Percentiles rank a stretch among this genome's conserved stretches.
These are phyloP conservation scores for Delia radicum DNA, from an alignment of 1,140 invertebrate genomes.

Conservation along the genomic window DNA sequence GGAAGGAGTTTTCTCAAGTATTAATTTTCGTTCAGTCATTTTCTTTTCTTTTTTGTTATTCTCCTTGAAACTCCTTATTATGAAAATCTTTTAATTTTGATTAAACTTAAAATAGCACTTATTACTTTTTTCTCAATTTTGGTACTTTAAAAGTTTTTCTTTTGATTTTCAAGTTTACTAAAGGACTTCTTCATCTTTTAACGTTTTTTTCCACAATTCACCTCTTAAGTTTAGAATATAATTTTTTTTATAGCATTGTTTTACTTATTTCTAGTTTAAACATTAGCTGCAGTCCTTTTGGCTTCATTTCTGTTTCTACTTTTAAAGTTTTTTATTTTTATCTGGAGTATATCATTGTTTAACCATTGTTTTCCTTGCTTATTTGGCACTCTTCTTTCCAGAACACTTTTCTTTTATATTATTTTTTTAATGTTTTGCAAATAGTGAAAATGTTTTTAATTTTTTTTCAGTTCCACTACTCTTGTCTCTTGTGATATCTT, in stretches of 20 bases:
- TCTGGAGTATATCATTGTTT: neutral
- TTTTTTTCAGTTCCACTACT: neutral
- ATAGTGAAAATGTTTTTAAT: neutral
- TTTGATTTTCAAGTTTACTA: neutral
- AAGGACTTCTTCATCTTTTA: neutral
- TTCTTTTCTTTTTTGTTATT: neutral
- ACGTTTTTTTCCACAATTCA: neutral
- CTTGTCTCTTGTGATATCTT: neutral
- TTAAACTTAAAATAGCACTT: conserved; percentile 5
- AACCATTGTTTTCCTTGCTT: neutral
- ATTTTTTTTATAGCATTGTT: neutral
- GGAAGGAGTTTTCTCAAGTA: neutral
- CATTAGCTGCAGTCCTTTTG: neutral
- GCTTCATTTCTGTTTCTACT: neutral
- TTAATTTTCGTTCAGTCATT: neutral
- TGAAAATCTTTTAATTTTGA: conserved; percentile 5
- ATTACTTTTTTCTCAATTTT: neutral
- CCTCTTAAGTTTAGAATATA: neutral
- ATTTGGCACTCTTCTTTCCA: neutral
- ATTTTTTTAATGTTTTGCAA: neutral
- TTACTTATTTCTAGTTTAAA: neutral
- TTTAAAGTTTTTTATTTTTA: too few species aligned
- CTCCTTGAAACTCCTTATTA: neutral
- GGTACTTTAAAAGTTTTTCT: neutral
- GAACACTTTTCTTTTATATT: neutral